phyloP scores from a whole-genome alignment of 2,113 vertebrate genomes.

The Phocoena phocoena region DNA sequence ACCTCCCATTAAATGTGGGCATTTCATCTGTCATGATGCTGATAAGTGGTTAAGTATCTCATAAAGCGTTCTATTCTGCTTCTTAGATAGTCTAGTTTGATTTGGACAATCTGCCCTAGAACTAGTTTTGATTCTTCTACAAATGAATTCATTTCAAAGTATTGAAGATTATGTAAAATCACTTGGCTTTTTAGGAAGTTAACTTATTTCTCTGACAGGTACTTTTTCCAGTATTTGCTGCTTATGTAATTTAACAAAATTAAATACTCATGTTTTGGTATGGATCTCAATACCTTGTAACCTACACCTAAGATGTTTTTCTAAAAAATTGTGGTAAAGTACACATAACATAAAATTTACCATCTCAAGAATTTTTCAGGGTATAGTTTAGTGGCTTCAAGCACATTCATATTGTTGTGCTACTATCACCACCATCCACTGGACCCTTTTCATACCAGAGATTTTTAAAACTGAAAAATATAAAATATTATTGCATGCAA shows the following conservation, averaged over 20 bases:
- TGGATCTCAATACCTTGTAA: neutral
- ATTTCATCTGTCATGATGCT: neutral
- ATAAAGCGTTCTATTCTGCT: neutral
- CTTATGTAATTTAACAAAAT: slow-evolving; percentile 25
- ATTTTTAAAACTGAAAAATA: slow-evolving; percentile 18
- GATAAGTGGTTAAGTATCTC: neutral
- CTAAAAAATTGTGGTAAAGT: neutral
- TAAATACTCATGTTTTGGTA: neutral
- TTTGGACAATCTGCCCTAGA: neutral
- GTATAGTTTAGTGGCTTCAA: neutral
- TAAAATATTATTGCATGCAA: neutral
- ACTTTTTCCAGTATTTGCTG: neutral
- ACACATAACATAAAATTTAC: neutral
- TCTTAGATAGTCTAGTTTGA: neutral
- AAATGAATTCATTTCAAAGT: slow-evolving; percentile 1
- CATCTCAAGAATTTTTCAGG: neutral
- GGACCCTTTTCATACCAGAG: neutral
- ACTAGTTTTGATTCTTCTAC: neutral
- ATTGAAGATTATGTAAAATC: neutral
- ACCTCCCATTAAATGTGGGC: neutral
- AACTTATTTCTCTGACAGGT: neutral
- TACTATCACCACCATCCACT: neutral
- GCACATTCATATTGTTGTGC: neutral
- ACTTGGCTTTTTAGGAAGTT: neutral
- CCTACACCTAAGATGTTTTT: neutral